Percentiles rank a stretch among this genome's conserved stretches.
These are phyloP conservation scores for Molorchus minor DNA, from an alignment of 2,888 invertebrate species.

Conservation along the genomic window DNA sequence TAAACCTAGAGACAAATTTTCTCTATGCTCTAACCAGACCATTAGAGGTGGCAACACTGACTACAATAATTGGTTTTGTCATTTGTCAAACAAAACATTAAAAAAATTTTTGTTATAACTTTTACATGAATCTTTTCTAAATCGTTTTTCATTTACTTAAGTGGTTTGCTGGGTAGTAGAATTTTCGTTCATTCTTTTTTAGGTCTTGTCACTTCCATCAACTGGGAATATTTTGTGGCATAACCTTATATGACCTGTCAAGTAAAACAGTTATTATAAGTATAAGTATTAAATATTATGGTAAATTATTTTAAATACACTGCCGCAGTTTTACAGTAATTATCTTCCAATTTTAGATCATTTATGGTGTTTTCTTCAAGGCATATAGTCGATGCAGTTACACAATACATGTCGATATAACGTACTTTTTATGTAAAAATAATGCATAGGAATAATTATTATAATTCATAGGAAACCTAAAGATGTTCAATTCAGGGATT, in stretches of 20 bases:
- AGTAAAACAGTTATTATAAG: constrained; percentile 51
- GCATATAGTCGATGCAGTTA: constrained; percentile 10
- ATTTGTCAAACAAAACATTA: constrained; percentile 56
- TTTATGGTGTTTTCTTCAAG: constrained; percentile 10
- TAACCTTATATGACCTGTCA: constrained; percentile 61
- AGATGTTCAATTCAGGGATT: constrained; percentile 57
- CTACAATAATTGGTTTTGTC: constrained; percentile 47
- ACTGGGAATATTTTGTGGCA: constrained; percentile 45
- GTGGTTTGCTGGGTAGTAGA: constrained; percentile 24
- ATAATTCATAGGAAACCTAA: constrained; percentile 47
- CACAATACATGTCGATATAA: constrained; percentile 17
- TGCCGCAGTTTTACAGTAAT: constrained; percentile 1
- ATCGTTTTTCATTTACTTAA: constrained; percentile 39
- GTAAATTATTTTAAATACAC: constrained; percentile 49
- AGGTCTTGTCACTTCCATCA: constrained; percentile 26
- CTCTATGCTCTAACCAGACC: too few relatives aligned
- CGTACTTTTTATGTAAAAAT: constrained; percentile 36
- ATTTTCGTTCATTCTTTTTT: constrained; percentile 19
- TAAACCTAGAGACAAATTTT: too few relatives aligned
- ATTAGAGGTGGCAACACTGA: too few relatives aligned
- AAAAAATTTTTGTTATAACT: constrained; percentile 45
- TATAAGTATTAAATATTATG: constrained; percentile 50
- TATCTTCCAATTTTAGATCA: constrained; percentile 12
- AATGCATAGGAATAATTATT: constrained; percentile 37
- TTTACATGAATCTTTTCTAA: constrained; percentile 41